These are phyloP conservation scores for Azorinus chamasolen DNA, from an alignment of 2,888 invertebrate species.

Conservation along the genomic window DNA sequence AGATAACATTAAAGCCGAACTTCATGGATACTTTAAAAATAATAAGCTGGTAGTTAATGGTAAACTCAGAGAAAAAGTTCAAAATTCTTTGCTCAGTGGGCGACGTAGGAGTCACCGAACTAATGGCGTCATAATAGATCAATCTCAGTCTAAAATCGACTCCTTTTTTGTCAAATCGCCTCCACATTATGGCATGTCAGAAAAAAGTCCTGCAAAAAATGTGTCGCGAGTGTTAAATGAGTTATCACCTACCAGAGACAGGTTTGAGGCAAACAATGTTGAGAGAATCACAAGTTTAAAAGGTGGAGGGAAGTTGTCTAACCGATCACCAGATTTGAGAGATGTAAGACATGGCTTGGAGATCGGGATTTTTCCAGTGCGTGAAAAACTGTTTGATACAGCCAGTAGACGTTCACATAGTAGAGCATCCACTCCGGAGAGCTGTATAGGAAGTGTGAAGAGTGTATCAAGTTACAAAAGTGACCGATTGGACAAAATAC, in stretches of 20 bases:
- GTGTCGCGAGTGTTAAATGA: slow-evolving; percentile 72
- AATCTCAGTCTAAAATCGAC: slow-evolving; percentile 62
- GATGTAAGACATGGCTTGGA: slow-evolving; percentile 51
- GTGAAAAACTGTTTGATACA: slow-evolving; percentile 55
- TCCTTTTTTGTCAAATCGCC: slow-evolving; percentile 55
- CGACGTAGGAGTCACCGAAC: slow-evolving; percentile 53
- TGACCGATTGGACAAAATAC: slow-evolving; percentile 17
- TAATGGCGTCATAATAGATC: slow-evolving; percentile 63
- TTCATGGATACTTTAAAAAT: slow-evolving; percentile 63
- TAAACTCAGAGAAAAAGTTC: slow-evolving; percentile 69
- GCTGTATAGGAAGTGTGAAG: slow-evolving; percentile 42
- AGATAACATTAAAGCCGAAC: slow-evolving; percentile 67
- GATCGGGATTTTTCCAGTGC: slow-evolving; percentile 39
- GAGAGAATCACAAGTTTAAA: slow-evolving; percentile 32
- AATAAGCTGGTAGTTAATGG: slow-evolving; percentile 68
- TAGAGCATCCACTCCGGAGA: slow-evolving; percentile 68
- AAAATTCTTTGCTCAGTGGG: slow-evolving; percentile 66
- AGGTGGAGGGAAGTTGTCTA: neutral
- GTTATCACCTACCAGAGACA: slow-evolving; percentile 70
- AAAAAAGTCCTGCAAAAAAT: slow-evolving; percentile 54
- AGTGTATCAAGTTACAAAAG: slow-evolving; percentile 47
- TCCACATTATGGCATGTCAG: slow-evolving; percentile 45
- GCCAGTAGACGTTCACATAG: slow-evolving; percentile 49
- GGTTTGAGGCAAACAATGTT: slow-evolving; percentile 62
- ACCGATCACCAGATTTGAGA: slow-evolving; percentile 32